Evolutionary conservation across 2,888 invertebrate genomes (phyloP).

Genomic region (Toxonevra muliebris): DNA sequence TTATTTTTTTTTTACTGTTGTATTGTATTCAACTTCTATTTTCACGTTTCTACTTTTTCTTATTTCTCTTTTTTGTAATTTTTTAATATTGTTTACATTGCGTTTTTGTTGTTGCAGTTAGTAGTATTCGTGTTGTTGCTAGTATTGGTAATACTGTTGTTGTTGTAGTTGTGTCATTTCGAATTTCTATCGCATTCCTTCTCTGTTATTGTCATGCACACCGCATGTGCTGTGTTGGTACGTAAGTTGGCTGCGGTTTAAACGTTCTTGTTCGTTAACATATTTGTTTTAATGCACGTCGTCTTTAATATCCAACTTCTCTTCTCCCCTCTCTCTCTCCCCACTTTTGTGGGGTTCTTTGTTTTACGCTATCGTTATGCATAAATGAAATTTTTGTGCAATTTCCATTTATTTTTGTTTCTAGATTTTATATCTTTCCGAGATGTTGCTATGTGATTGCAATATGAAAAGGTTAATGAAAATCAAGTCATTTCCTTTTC

Average conservation of each 20-base stretch:
- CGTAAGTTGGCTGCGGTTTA: too few species aligned
- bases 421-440: neutral
- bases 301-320: too few species aligned
- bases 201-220: neutral
- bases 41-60: neutral
- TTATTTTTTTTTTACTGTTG: too few species aligned
- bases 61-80: neutral
- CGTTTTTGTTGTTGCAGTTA: neutral
- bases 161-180: neutral
- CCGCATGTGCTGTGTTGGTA: too few species aligned
- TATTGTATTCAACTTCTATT: neutral
- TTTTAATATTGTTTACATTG: neutral
- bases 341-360: too few species aligned
- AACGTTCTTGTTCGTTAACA: too few species aligned
- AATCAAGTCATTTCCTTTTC: constrained; percentile 18
- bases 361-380: too few species aligned
- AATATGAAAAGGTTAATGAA: constrained; percentile 24
- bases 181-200: neutral
- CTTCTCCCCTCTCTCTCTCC: too few species aligned
- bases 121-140: neutral
- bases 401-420: neutral
- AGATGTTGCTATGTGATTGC: neutral
- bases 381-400: too few species aligned
- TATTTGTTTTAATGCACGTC: too few species aligned
- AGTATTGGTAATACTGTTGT: neutral